These are phyloP conservation scores for Lasioglossum albipes DNA, from an alignment of 1,140 invertebrate genomes.

Conservation along the genomic window DNA sequence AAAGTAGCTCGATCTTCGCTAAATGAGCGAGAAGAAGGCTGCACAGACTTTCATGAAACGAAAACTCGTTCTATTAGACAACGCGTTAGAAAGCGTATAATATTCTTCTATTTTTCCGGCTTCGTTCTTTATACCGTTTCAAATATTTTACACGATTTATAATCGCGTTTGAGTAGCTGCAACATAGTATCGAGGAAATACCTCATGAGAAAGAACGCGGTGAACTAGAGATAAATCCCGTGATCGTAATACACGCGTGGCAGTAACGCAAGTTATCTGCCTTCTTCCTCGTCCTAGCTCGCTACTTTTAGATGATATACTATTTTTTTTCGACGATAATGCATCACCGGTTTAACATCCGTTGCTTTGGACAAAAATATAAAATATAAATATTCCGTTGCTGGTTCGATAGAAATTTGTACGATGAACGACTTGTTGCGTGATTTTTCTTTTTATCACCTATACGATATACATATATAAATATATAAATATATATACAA, in stretches of 20 bases:
- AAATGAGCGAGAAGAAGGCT: neutral
- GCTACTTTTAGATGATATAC: neutral
- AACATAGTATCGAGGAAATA: neutral
- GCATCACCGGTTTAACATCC: neutral
- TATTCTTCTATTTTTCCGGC: conserved; percentile 41
- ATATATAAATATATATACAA: too few species aligned
- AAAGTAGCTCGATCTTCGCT: too few species aligned
- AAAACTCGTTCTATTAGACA: conserved; percentile 7
- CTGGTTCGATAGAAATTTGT: neutral
- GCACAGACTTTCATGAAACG: conserved; percentile 3
- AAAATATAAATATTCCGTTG: neutral
- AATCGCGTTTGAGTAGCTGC: neutral
- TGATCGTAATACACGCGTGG: neutral
- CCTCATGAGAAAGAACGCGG: conserved; percentile 2
- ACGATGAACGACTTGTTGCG: conserved; percentile 6
- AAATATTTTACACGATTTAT: conserved; percentile 31
- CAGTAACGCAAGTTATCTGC: conserved; percentile 12
- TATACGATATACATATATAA: neutral
- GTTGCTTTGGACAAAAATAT: neutral
- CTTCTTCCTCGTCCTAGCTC: neutral
- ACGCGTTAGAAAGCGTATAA: conserved; percentile 15
- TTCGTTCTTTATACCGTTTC: conserved; percentile 17
- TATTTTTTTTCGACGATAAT: neutral
- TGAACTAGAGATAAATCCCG: neutral
- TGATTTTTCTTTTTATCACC: conserved; percentile 11